Percentiles rank a stretch among this genome's conserved stretches.
These are phyloP conservation scores for Phocoena sinus DNA, from an alignment of 2,113 vertebrate species.

Conservation along the genomic window DNA sequence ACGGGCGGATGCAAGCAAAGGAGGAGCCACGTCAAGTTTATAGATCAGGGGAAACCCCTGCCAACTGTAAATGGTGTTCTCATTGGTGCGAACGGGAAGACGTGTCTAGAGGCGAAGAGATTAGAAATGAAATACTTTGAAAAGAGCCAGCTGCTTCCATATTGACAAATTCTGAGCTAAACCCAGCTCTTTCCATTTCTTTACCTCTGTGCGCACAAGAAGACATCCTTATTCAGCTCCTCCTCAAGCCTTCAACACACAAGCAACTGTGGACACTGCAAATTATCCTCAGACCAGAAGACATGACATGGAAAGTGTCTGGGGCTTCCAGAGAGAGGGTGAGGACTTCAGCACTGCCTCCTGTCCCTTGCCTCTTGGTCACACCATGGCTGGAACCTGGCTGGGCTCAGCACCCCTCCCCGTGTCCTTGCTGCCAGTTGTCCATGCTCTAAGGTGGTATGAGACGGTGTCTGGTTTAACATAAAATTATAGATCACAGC, in stretches of 20 bases:
- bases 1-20: fast-evolving
- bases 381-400: fast-evolving
- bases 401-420: background rate
- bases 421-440: background rate
- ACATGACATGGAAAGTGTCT: fast-evolving
- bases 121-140: background rate
- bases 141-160: background rate
- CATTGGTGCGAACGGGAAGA: fast-evolving
- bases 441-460: background rate
- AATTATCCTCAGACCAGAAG: too few relatives aligned
- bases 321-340: background rate
- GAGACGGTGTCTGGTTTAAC: background rate
- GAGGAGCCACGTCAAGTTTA: fast-evolving
- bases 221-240: background rate
- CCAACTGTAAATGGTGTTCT: fast-evolving
- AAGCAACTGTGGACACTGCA: background rate
- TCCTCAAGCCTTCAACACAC: background rate
- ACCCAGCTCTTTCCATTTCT: background rate
- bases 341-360: background rate
- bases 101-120: too few relatives aligned
- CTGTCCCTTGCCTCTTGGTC: background rate
- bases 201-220: background rate
- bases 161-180: too few relatives aligned
- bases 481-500: background rate
- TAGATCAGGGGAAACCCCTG: too few relatives aligned